Base-by-base conservation (phyloP, 2,888 invertebrate species). In the Platycheirus albimanus region DNA sequence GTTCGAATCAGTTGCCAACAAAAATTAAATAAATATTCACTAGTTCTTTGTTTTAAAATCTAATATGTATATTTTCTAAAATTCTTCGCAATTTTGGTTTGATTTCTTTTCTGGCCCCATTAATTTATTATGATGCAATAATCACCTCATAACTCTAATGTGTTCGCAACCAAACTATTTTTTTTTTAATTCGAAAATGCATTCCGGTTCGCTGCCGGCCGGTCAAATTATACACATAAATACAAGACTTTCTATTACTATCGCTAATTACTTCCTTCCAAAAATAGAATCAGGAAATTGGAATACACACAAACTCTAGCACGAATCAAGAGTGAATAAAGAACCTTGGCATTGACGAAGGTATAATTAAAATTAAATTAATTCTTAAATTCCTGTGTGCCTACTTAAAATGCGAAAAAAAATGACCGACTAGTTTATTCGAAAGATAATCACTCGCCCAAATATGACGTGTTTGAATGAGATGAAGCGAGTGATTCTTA, bases 211-310 rank as follows among this genome's bases (percentile, higher is more conserved):
- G 3, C 7, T 33, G 30, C 52, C 19, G 20, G 24, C 67, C 51
- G 36, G 33, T 58, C n/a, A 28, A 49, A 28, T 38, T 51, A 15
- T 52, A 13, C 24, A 38, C 24, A 6, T 33, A n/a, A n/a, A 33
- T 33, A 13, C 43, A 45, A 52, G 30, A 33, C 43, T 52, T 24
- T 52, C 30, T 58, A 64, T 49, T 24, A 49, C 30, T 36, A 43
- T 41, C 61, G 61, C 66, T 81, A 81, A 76, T 71, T 66, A 81
- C 76, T 76, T 76, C 76, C 81, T 71, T 81, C 81, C 76, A 51
- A 47, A 81, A 81, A 81, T 81, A 76, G 76, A 76, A 52, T 52
- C 81, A 76, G 81, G 81, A 81, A 81, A 81, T 81, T 66, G 47
- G 47, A 67, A 52, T 71, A 28, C 71, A 52, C 70, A 70, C 49